phyloP scores from a whole-genome alignment of 2,113 vertebrate genomes.

The Semnopithecus entellus region DNA sequence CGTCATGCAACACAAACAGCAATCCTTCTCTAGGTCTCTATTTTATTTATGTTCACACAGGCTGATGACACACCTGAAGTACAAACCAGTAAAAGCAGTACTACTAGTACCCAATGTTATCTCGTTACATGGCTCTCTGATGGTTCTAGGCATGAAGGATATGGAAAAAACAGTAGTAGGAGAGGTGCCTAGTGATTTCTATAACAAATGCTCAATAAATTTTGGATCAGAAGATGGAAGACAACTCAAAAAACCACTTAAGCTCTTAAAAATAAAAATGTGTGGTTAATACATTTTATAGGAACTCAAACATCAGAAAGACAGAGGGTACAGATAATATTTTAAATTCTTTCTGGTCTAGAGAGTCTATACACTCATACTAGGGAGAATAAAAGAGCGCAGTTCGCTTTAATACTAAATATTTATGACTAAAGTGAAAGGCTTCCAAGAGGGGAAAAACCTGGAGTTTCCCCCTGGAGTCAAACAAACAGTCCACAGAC shows the following conservation, averaged over 20 bases:
- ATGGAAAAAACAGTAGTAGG: not conserved
- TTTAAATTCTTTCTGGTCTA: slow-evolving; percentile 61
- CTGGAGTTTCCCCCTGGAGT: slow-evolving; percentile 47
- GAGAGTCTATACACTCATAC: slow-evolving; percentile 4
- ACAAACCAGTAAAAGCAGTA: slow-evolving; percentile 1
- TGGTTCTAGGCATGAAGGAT: not conserved
- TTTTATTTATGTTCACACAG: not conserved
- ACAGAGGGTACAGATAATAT: not conserved
- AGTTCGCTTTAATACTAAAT: slow-evolving; percentile 64
- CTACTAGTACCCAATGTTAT: not conserved
- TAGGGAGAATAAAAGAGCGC: slow-evolving; percentile 51
- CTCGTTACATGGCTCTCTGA: not conserved
- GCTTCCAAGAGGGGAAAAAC: slow-evolving; percentile 59
- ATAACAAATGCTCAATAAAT: slow-evolving; percentile 1
- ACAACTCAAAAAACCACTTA: slow-evolving; percentile 43
- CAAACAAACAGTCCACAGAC: slow-evolving; percentile 51
- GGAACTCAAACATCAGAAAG: slow-evolving; percentile 6
- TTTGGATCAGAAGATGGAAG: not conserved
- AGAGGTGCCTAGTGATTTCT: not conserved
- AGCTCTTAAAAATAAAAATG: slow-evolving; percentile 51
- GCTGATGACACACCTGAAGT: not conserved
- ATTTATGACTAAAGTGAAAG: slow-evolving; percentile 67
- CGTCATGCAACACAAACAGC: not conserved
- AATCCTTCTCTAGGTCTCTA: not conserved
- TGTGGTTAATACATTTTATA: slow-evolving; percentile 39